Percentiles rank a stretch among this genome's conserved stretches.
These are phyloP conservation scores for Trachemys scripta DNA, from an alignment of 2,113 vertebrate species.

Conservation along the genomic window DNA sequence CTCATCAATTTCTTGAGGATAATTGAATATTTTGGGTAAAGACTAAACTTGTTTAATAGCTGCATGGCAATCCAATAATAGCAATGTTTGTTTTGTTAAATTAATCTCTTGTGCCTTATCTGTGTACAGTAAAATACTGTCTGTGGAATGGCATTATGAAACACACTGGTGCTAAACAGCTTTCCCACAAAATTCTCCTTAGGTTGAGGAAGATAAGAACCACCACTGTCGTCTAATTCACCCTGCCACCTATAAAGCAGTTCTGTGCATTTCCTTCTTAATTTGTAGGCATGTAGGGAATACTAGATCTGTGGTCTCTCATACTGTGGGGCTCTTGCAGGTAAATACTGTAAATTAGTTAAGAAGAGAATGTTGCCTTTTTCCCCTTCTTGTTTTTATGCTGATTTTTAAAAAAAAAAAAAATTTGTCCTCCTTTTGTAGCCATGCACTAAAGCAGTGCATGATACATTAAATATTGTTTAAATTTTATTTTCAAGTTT, in stretches of 20 bases:
- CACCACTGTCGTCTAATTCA: background rate
- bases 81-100: background rate
- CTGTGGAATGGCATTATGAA: background rate
- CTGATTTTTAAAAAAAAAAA: background rate
- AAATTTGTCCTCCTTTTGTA: background rate
- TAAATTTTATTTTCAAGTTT: background rate
- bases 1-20: background rate
- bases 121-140: background rate
- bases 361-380: background rate
- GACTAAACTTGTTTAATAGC: background rate
- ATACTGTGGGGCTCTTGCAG: background rate
- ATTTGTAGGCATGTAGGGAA: background rate
- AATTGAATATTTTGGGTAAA: background rate
- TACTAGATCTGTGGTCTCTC: background rate
- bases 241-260: no score
- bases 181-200: background rate
- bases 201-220: background rate
- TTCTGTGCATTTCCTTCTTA: background rate
- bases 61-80: background rate
- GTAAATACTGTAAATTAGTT: background rate
- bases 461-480: background rate
- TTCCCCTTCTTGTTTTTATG: background rate
- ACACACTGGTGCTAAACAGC: background rate
- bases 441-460: background rate
- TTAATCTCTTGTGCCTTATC: background rate